Percentiles rank a stretch among this genome's conserved stretches.
Conservation (phyloP, 64 coral and sea anemone species). For the Cladopsammia gracilis region DNA sequence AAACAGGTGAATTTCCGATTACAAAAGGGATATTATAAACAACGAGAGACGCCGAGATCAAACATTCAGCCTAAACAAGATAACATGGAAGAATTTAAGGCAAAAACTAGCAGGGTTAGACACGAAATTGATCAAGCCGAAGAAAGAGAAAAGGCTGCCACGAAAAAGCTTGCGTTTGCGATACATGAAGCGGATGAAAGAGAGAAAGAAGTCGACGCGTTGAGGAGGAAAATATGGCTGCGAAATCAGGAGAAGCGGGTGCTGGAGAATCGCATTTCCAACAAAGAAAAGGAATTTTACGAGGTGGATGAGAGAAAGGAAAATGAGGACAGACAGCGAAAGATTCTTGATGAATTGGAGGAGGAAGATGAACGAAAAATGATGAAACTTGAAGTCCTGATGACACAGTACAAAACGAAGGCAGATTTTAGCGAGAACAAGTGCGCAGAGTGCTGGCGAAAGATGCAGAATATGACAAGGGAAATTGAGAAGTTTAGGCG, state of each 20-base stretch:
- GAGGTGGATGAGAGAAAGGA: constrained; percentile 35
- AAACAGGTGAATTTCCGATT: constrained; percentile 44
- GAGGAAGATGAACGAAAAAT: constrained; percentile 55
- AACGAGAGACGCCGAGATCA: constrained; percentile 4
- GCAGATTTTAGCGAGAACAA: constrained; percentile 60
- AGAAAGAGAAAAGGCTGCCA: constrained; percentile 42
- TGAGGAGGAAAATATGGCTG: constrained; percentile 31
- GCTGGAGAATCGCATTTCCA: constrained; percentile 50
- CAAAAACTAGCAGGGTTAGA: constrained; percentile 40
- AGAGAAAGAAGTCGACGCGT: constrained; percentile 34
- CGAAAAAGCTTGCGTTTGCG: constrained; percentile 9
- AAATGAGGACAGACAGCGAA: constrained; percentile 43
- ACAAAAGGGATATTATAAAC: constrained; percentile 15
- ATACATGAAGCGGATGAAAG: constrained; percentile 27
- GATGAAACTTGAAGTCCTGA: constrained; percentile 25
- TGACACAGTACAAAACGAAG: constrained; percentile 9
- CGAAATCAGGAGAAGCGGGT: constrained; percentile 37
- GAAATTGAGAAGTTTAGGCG: constrained; percentile 33
- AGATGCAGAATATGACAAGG: neutral
- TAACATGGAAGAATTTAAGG: constrained; percentile 72
- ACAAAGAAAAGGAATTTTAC: constrained; percentile 33
- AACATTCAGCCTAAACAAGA: neutral
- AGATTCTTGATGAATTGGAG: constrained; percentile 58
- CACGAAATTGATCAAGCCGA: constrained; percentile 63
- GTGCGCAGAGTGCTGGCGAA: constrained; percentile 46